phyloP scores from a whole-genome alignment of 2,888 invertebrate genomes.

The Zygogramma bicolorata region DNA sequence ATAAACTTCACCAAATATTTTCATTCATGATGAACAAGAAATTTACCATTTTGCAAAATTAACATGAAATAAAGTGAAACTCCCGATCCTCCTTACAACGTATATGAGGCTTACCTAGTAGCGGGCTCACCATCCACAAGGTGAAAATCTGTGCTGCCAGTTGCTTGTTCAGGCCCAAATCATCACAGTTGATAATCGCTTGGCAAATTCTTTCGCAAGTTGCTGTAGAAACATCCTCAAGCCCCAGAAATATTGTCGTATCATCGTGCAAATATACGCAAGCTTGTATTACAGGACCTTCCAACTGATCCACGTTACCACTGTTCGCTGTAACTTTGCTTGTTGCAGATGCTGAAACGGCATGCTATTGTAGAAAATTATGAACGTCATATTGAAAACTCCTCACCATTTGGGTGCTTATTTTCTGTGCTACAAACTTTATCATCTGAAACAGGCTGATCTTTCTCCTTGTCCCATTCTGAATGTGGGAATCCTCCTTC shows the following conservation, averaged over 20 bases:
- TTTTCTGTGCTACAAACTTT: slow-evolving; percentile 48
- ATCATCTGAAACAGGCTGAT: slow-evolving; percentile 51
- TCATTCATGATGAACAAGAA: too few relatives aligned
- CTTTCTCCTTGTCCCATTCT: slow-evolving; percentile 59
- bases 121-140: slow-evolving; percentile 93
- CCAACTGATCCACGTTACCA: slow-evolving; percentile 24
- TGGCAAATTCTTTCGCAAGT: slow-evolving; percentile 71
- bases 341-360: slow-evolving; percentile 13
- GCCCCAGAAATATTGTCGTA: slow-evolving; percentile 84
- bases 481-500: slow-evolving; percentile 52
- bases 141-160: slow-evolving; percentile 89
- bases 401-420: slow-evolving; percentile 22
- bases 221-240: slow-evolving; percentile 80
- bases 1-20: too few relatives aligned
- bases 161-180: slow-evolving; percentile 83
- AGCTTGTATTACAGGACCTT: slow-evolving; percentile 69
- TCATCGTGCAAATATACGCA: slow-evolving; percentile 88
- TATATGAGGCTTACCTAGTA: slow-evolving; percentile 84
- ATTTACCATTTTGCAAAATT: too few relatives aligned
- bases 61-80: too few relatives aligned
- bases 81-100: too few relatives aligned
- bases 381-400: too few relatives aligned
- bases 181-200: slow-evolving; percentile 79
- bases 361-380: background rate
- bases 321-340: slow-evolving; percentile 27